phyloP scores from a whole-genome alignment of 2,888 invertebrate genomes.

The Chloroclysta siterata region DNA sequence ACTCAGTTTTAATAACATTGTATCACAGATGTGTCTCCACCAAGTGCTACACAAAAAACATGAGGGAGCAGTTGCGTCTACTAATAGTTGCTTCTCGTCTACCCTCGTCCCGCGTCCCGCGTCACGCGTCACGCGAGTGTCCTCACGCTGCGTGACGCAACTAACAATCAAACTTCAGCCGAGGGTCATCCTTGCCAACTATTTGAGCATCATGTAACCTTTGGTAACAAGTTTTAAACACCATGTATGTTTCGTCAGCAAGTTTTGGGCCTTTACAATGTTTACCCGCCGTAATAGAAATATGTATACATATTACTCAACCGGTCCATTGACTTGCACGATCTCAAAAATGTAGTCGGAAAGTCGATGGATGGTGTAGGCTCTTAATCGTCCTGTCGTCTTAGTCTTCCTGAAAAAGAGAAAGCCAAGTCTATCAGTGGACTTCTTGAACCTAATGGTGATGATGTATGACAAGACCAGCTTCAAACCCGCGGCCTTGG shows the following conservation, averaged over 20 bases:
- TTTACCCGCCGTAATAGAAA: neutral
- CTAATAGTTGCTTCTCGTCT: slow-evolving; percentile 16
- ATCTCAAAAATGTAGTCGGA: too few species aligned
- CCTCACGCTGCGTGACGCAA: slow-evolving; percentile 11
- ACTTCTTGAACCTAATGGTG: too few species aligned
- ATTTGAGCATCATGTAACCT: slow-evolving; percentile 15
- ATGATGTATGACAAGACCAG: too few species aligned
- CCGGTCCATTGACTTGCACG: too few species aligned
- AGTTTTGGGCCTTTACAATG: slow-evolving; percentile 5
- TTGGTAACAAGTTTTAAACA: slow-evolving; percentile 13
- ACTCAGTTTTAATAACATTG: neutral
- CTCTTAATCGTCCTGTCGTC: too few species aligned
- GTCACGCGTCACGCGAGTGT: slow-evolving; percentile 1
- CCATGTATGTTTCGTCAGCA: slow-evolving; percentile 7
- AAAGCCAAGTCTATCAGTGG: too few species aligned
- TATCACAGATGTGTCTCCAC: slow-evolving; percentile 2
- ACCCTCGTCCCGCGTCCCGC: slow-evolving; percentile 16
- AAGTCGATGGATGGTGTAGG: too few species aligned
- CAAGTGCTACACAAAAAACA: slow-evolving; percentile 1
- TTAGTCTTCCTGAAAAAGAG: too few species aligned
- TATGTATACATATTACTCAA: neutral
- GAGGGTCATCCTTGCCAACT: slow-evolving; percentile 16
- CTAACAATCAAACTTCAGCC: slow-evolving; percentile 12
- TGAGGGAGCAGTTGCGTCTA: slow-evolving; percentile 6
- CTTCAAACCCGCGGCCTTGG: too few species aligned